Evolutionary conservation across 2,113 vertebrate species (phyloP).

Genomic region (Cathartes aura): DNA sequence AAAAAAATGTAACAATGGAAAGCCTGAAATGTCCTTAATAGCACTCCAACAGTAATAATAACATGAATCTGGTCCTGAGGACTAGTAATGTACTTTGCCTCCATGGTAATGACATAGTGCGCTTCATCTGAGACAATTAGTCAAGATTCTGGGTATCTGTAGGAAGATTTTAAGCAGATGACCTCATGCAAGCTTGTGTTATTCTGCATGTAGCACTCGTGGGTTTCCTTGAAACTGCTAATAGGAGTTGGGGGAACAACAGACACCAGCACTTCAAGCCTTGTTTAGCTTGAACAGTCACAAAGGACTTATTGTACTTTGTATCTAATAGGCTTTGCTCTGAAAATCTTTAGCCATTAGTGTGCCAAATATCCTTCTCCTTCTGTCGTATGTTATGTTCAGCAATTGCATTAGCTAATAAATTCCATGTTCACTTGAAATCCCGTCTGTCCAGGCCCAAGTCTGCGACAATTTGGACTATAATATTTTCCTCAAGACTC

Average conservation of each 20-base stretch:
- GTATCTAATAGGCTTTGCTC: constrained; percentile 57
- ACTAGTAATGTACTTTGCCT: background rate
- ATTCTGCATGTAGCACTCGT: background rate
- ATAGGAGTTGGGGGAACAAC: background rate
- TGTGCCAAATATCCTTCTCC: constrained; percentile 9
- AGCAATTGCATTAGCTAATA: constrained; percentile 37
- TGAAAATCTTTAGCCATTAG: constrained; percentile 50
- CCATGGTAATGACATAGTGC: background rate
- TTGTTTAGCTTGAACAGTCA: constrained; percentile 55
- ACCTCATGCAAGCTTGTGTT: background rate
- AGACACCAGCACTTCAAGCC: constrained; percentile 40
- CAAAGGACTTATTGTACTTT: constrained; percentile 60
- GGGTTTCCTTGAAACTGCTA: constrained; percentile 34
- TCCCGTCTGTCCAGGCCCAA: background rate
- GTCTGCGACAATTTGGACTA: background rate
- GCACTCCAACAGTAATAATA: background rate
- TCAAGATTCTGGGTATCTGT: background rate
- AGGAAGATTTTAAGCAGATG: background rate
- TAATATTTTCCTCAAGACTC: background rate
- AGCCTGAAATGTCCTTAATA: background rate
- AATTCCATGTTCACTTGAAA: background rate
- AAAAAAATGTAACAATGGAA: background rate
- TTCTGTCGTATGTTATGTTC: background rate
- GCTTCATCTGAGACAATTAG: background rate
- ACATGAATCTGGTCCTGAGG: background rate